These are phyloP conservation scores for Passer domesticus DNA, from an alignment of 2,113 vertebrate species.

Conservation along the genomic window DNA sequence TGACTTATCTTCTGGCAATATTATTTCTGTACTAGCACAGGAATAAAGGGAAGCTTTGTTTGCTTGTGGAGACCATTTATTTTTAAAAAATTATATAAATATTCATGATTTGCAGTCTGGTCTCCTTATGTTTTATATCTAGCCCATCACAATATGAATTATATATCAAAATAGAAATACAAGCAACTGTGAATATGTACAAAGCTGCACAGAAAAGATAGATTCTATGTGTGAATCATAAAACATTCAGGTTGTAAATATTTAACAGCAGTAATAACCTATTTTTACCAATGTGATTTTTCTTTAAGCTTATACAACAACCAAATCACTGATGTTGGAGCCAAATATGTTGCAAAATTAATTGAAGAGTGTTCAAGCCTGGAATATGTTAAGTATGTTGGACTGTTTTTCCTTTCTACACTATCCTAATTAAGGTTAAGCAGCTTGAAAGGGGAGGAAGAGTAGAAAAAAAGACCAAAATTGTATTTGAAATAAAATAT, in stretches of 20 bases:
- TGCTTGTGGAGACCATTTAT: not conserved
- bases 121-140: not conserved
- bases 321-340: conserved; percentile 90
- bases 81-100: not conserved
- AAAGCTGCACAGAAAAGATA: not conserved
- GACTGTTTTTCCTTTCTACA: not conserved
- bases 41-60: conserved; percentile 16
- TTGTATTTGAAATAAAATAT: not conserved
- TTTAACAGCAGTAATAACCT: conserved; percentile 20
- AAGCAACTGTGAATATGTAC: not conserved
- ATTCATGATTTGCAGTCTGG: not conserved
- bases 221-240: not conserved
- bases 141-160: not conserved
- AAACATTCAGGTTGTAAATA: conserved; percentile 12
- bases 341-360: conserved; percentile 83
- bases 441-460: not conserved
- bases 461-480: not conserved
- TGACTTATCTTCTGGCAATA: not conserved
- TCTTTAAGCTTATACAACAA: conserved; percentile 90
- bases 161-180: not conserved
- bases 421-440: not conserved
- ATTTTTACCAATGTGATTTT: conserved; percentile 43
- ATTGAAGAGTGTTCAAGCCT: conserved; percentile 88
- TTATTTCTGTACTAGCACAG: not conserved
- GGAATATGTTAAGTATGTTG: conserved; percentile 84